Evolutionary conservation across 2,797 vertebrate genomes (phyloP), one percentile per base, ranked within the genome.

Genomic region (Gobio occitaniae): DNA sequence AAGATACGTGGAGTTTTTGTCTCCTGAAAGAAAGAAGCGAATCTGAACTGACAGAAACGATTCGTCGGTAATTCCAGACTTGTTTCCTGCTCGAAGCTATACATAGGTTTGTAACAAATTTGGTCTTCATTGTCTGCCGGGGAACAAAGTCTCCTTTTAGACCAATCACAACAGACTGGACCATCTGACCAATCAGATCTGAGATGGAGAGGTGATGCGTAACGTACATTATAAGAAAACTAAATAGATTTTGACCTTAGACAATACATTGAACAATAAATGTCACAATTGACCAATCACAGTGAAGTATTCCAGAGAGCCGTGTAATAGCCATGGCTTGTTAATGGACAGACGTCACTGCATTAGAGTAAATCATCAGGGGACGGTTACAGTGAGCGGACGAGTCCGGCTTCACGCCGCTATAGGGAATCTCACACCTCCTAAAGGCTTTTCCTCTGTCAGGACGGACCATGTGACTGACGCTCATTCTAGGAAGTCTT

Each of bases 341-440:
- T 48, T 72, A 50, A 72, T 72, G n/a, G 25, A 19, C 70, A 74
- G 47, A 50, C 47, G 2, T 75, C 71, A 36, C 25, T 12, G 25
- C 25, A 32, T 75, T 75, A 75, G 36, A 75, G 17, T 54, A 32
- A 36, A 75, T 75, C 29, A 75, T 75, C 75, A 80, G 47, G 44
- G 36, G 78, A 66, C 6, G 1, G 41, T 79, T 50, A 36, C 61
- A 66, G 78, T 50, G 17, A 61, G 56, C 4, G 3, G 9, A 59
- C 48, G 69, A 63, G 77, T 54, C 12, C 6, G 21, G 29, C 13
- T 13, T 83, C 56, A 25, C 71, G 7, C 56, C n/a, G 5, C 47
- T 75, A 75, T 75, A 65, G 56, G 71, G 59, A 83, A 83, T 83
- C 44, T 83, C 71, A 66, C 81, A 75, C 81, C 21, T 41, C 70